Evolutionary conservation across 2,113 vertebrate genomes (phyloP), one percentile per base, ranked within the genome.

Genomic region (Plotosus lineatus): DNA sequence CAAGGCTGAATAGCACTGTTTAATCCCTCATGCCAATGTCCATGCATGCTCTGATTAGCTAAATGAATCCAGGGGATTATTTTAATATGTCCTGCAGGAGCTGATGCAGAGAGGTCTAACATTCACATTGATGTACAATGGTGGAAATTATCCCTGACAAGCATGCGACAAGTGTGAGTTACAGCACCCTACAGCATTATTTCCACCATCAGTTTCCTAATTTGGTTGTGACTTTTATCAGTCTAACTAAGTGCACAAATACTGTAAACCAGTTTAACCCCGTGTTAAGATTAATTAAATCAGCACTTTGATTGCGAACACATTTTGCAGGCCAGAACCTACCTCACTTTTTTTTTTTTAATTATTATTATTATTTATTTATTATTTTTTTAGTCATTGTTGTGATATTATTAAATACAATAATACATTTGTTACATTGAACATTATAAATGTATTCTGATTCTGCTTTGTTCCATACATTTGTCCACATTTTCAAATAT

Each of bases 111-210:
- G 78, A 80, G 82, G 85, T 81, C 84, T 87, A 74, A 81, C 81
- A 31, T 79, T 84, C 86, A 85, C 87, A 71, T 77, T 90, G 91
- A 93, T 90, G 86, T 85, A 90, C 89, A 91, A 88, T 91, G 88
- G 90, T 80, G 63, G 78, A 88, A 91, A 94, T 92, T 87, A 90
- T 91, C 90, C 87, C 87, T 93, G 93, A 91, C 91, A 92, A 90
- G 89, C 77, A 85, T 77, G 82, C 78, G 61, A 73, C 48, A 76
- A 82, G 68, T 71, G 79, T 33, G 26, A 78, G 75, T 82, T 87
- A 78, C 77, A 89, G 89, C 90, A 90, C 88, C 92, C 92, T 89
- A 89, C 90, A 86, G 92, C 89, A 88, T 88, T 86, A 88, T 91
- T 89, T 89, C 85, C 86, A 91, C 88, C 90, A 92, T 85, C 89